These are phyloP conservation scores for Cathartes aura DNA, from an alignment of 2,113 vertebrate species.

Conservation along the genomic window DNA sequence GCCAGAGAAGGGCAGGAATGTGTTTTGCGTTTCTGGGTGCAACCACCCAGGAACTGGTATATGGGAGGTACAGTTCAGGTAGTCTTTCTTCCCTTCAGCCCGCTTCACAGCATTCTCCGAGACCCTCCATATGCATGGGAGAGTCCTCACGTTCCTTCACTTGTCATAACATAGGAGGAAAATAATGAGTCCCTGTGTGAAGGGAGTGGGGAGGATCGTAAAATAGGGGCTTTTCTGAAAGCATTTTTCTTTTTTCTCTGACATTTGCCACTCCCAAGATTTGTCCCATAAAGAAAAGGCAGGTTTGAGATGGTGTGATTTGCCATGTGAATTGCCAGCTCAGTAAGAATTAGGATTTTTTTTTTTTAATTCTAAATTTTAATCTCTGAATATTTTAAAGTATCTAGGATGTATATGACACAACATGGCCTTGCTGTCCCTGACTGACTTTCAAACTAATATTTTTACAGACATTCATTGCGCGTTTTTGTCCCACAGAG, in stretches of 20 bases:
- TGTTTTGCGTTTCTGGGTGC: background rate
- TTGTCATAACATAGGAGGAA: background rate
- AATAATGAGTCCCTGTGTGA: background rate
- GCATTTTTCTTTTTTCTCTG: background rate
- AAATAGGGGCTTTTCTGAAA: background rate
- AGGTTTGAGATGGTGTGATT: background rate
- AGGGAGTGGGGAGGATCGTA: background rate
- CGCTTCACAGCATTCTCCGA: accelerated
- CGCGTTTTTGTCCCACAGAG: background rate
- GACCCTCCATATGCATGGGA: background rate
- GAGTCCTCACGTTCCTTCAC: background rate
- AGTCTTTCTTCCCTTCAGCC: background rate
- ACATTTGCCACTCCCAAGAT: background rate
- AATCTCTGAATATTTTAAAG: background rate
- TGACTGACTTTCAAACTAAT: background rate
- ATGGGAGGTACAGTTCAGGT: background rate
- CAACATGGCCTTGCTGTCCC: background rate
- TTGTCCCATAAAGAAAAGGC: background rate
- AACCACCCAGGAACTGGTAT: background rate
- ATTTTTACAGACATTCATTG: background rate
- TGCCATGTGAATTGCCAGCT: background rate
- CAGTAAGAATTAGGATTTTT: background rate
- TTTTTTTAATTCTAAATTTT: background rate
- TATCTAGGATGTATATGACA: background rate
- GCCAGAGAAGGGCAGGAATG: background rate